Percentiles rank a stretch among this genome's conserved stretches.
Conservation (phyloP, 2,888 invertebrate species). For the Polymixis flavicincta region DNA sequence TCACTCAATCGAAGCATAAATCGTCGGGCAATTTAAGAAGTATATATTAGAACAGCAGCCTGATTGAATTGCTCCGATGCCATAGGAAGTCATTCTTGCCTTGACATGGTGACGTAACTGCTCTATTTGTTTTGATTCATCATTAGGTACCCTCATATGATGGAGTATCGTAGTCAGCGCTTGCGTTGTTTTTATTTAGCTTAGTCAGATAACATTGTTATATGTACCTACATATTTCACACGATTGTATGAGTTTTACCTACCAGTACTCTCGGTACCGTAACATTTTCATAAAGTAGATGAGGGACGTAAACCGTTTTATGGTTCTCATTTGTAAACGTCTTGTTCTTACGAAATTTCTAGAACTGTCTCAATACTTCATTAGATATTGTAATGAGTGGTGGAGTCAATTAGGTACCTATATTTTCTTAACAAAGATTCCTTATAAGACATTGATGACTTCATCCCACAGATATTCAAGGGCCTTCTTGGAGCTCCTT, state of each 20-base stretch:
- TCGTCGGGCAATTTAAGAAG: constrained; percentile 84
- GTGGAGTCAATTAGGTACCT: constrained; percentile 20
- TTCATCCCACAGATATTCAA: constrained; percentile 59
- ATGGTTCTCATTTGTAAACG: constrained; percentile 20
- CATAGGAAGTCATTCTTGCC: constrained; percentile 83
- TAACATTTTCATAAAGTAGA: constrained; percentile 10
- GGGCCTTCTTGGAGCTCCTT: constrained; percentile 43
- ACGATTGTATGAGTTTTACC: constrained; percentile 39
- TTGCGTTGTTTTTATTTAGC: constrained; percentile 58
- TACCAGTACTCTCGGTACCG: constrained; percentile 30
- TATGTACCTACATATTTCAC: constrained; percentile 56
- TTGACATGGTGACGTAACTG: constrained; percentile 78
- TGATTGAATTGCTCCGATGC: constrained; percentile 86
- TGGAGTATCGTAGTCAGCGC: constrained; percentile 34
- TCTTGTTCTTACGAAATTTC: constrained; percentile 32
- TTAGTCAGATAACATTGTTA: constrained; percentile 43
- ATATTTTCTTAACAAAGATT: constrained; percentile 51
- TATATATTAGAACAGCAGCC: constrained; percentile 76
- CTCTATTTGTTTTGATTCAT: constrained; percentile 76
- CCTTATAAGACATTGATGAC: constrained; percentile 55
- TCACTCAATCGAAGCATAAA: constrained; percentile 80
- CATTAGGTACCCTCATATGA: constrained; percentile 68
- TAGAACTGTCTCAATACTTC: constrained; percentile 43
- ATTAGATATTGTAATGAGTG: constrained; percentile 16
- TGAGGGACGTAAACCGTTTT: background rate